Conservation (phyloP, 2,888 invertebrate species). For the Drosophila conformis region DNA sequence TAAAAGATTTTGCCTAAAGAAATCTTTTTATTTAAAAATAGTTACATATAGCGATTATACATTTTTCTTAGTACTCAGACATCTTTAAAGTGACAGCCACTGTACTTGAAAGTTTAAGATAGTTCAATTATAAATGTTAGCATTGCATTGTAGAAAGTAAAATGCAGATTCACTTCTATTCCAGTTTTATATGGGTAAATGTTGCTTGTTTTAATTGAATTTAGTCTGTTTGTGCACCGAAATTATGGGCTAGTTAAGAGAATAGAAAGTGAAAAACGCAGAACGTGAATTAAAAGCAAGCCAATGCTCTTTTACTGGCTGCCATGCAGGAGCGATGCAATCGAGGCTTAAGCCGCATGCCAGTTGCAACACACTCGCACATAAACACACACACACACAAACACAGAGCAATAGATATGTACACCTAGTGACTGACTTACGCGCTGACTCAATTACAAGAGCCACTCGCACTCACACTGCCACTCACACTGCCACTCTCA, state of each 20-base stretch:
- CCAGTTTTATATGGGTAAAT: background rate
- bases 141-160: background rate
- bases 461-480: background rate
- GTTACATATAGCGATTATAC: background rate
- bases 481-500: background rate
- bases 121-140: background rate
- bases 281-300: background rate
- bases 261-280: background rate
- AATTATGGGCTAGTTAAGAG: background rate
- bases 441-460: slow-evolving; percentile 49
- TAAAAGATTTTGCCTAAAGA: background rate
- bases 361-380: background rate
- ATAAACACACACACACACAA: background rate
- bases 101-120: background rate
- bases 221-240: background rate
- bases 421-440: slow-evolving; percentile 25
- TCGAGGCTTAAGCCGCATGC: background rate
- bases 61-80: background rate
- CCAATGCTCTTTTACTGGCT: background rate
- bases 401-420: background rate
- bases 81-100: background rate
- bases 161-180: background rate
- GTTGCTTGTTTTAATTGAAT: background rate
- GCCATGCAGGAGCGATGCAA: background rate
- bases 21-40: background rate